Conservation (phyloP, 2,888 invertebrate species). For the Gryllus longicercus region DNA sequence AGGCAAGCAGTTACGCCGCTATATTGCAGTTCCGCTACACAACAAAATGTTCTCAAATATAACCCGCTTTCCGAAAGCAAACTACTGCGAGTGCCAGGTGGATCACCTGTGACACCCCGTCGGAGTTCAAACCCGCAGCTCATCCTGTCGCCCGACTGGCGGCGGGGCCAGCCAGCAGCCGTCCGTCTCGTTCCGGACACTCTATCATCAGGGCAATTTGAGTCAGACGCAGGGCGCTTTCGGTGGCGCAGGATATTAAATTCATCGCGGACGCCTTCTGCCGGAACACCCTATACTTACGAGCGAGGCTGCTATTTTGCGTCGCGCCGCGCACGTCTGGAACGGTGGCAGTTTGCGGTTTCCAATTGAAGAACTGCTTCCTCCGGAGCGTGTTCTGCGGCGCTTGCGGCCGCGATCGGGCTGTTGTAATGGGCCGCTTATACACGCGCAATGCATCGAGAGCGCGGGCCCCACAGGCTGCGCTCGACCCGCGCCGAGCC, state of each 20-base stretch:
- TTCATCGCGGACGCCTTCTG: not conserved
- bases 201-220: not conserved
- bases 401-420: not conserved
- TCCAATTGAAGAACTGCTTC: constrained; percentile 1
- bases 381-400: not conserved
- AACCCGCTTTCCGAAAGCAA: too few species aligned
- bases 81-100: too few species aligned
- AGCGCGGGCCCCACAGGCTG: too few species aligned
- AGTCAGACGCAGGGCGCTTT: not conserved
- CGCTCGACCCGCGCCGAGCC: too few species aligned
- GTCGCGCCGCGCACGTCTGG: constrained; percentile 2
- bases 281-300: constrained; percentile 1
- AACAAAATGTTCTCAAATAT: too few species aligned
- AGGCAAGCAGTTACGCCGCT: too few species aligned
- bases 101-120: too few species aligned
- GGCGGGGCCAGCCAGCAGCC: too few species aligned
- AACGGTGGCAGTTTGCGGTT: constrained; percentile 17
- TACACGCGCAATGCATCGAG: not conserved
- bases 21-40: too few species aligned
- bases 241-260: not conserved
- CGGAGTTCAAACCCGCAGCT: too few species aligned
- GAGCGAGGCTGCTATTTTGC: not conserved
- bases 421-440: not conserved
- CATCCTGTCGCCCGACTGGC: too few species aligned
- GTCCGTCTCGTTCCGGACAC: too few species aligned